phyloP scores from a whole-genome alignment of 1,140 invertebrate genomes.

The Reticulitermes speratus region DNA sequence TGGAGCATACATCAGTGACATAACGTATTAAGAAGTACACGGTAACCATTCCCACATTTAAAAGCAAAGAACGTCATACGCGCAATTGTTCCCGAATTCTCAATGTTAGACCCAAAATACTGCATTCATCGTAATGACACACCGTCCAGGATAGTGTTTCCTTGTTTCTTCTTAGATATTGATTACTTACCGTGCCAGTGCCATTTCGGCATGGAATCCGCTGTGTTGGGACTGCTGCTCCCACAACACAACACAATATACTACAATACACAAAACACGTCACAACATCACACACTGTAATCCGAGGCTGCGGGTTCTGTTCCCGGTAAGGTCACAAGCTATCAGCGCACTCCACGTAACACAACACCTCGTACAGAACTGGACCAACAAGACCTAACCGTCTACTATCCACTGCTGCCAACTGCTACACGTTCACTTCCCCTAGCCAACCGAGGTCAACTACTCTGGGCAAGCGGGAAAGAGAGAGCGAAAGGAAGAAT shows the following conservation, averaged over 20 bases:
- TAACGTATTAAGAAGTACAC: too few species aligned
- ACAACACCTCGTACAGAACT: not conserved
- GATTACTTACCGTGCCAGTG: not conserved
- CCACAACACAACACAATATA: conserved; percentile 6
- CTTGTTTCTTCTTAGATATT: too few species aligned
- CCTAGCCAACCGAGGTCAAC: not conserved
- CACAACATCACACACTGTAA: too few species aligned
- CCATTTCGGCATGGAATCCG: conserved; percentile 12
- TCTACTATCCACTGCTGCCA: not conserved
- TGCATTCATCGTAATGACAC: too few species aligned
- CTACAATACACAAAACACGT: not conserved
- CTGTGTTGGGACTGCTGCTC: not conserved
- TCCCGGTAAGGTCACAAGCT: not conserved
- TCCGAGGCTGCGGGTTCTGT: too few species aligned
- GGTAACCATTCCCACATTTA: too few species aligned
- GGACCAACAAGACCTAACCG: not conserved
- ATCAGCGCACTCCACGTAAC: not conserved
- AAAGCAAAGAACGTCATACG: too few species aligned
- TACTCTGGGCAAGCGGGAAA: not conserved
- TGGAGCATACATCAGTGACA: too few species aligned
- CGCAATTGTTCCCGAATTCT: too few species aligned
- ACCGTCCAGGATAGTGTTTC: too few species aligned
- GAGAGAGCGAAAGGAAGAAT: too few species aligned
- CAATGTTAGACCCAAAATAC: too few species aligned
- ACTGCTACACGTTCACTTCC: conserved; percentile 3